Base-by-base conservation (phyloP, 2,797 vertebrate species). In the Gymnocypris eckloni region DNA sequence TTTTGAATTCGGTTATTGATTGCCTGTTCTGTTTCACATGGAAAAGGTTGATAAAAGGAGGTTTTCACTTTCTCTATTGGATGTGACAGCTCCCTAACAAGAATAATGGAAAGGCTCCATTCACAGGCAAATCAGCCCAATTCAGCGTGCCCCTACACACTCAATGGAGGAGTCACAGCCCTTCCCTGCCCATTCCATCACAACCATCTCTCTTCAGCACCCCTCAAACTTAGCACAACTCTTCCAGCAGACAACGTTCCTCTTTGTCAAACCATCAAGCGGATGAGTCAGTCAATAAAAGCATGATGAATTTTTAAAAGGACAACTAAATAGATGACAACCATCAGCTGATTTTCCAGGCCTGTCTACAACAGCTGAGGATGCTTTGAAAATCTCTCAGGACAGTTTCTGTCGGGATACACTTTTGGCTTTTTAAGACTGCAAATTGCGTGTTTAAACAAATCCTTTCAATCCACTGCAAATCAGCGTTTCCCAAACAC, bases 61-160 rank as follows among this genome's bases (percentile, higher is more conserved):
- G 95, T 97, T 98, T 99, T 98, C 96, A 96, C 96, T 98, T 97
- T 96, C 96, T 98, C 97, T 97, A 98, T 98, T 97, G 96, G 96
- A 98, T 98, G 97, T 99, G 98, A 99, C 98, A 99, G 97, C 96
- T 95, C 96, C 94, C 96, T 97, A 97, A 98, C 97, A 98, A 97
- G 98, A 99, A 98, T 97, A 99, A 99, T 99, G 97, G 97, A 97
- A 96, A 93, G 95, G 90, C 90, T 95, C 97, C 96, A 98, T 99
- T 99, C 98, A 99, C 97, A 99, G 97, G 98, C 97, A 99, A 99
- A 99, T 99, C 96, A 97, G 97, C 97, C 98, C 98, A 98, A 99
- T 99, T 98, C 97, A 98, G 96, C 97, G 96, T 97, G 97, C 95
- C 97, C 97, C 97, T 97, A 94, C 95, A 93, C 95, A 96, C 94